Evolutionary conservation across 2,888 invertebrate species (phyloP), one percentile per base, ranked within the genome.

Genomic region (Allolobophora icterica): DNA sequence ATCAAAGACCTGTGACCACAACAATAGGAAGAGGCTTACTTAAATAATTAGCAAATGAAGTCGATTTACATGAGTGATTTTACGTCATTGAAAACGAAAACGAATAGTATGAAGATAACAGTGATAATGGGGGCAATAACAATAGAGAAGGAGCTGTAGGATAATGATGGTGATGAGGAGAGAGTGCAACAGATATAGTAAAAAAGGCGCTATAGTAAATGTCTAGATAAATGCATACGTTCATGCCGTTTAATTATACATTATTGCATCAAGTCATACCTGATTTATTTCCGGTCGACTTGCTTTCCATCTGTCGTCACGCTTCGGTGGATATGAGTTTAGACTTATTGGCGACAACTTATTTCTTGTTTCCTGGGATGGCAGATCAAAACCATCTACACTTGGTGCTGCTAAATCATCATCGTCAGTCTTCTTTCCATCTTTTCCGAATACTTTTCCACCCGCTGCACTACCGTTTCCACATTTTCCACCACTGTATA

Each of bases 401-500:
- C 13, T n/a, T 71, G 71, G 71, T n/a, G 71, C 87, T 35, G 17
- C n/a, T n/a, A 2, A 21, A 34, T n/a, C n/a, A 34, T 87, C 87
- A 34, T 38, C 34, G 35, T 87, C 87, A 87, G 35, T 24, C 19
- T 87, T 38, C 87, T 87, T 38, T 87, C 87, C 87, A 34, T 34
- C 38, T 21, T 71, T 71, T 3, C 30, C 30, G n/a, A 1, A 30
- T 71, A 71, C 71, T n/a, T 71, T 71, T 71, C n/a, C 71, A n/a
- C 30, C n/a, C 6, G 8, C n/a, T 30, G 71, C 71, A 71, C 58
- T 24, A 58, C 8, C n/a, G 35, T 87, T 87, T 87, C 87, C 87
- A 87, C 87, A 71, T 71, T 71, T 71, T 71, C 71, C 71, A n/a
- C 71, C n/a, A n/a, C 13, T 71, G 71, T 71, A 71, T 30, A 71